Evolutionary conservation across 2,797 vertebrate species (phyloP), one percentile per base, ranked within the genome.

Genomic region (Buceros bicornis): DNA sequence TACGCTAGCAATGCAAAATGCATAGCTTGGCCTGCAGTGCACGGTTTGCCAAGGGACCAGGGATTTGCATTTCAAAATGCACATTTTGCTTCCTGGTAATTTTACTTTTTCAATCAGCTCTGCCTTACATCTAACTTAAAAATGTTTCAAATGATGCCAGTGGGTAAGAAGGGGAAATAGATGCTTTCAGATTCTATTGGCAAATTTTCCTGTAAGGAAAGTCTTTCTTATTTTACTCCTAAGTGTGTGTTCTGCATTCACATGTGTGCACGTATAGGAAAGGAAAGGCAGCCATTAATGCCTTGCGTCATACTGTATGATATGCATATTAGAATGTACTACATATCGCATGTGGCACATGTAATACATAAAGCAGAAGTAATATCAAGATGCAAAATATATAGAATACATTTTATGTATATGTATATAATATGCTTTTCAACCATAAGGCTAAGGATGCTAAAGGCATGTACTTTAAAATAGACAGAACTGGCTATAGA

Each of bases 271-370:
- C 91, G 88, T 70, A 42, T 91, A 57, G 15, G 25, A 71, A 85
- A 73, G 84, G 91, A 62, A 57, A 85, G 76, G 51, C 81, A 84
- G 71, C 62, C 76, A 71, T 83, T 92, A 92, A 88, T 88, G 60
- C 58, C 80, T 88, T 79, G 62, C 71, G 58, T 87, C 81, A 19
- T 64, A 47, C 53, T 84, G 48, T 70, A 40, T 48, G 76, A 90
- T 77, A 89, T n/a, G 35, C 61, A 31, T 96, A 87, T 87, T 91
- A 77, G 73, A 77, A 89, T 91, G 78, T 71, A 82, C 81, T 73
- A 69, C 76, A 67, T 79, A 88, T 61, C 93, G 94, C 95, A 95
- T 95, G 90, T 93, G 51, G 74, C 81, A 85, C 24, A 3, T 91
- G 86, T 80, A 82, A 93, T 67, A 71, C 64, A 22, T 84, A 91